phyloP scores from a whole-genome alignment of 2,888 invertebrate genomes.

The Lydus trimaculatus region DNA sequence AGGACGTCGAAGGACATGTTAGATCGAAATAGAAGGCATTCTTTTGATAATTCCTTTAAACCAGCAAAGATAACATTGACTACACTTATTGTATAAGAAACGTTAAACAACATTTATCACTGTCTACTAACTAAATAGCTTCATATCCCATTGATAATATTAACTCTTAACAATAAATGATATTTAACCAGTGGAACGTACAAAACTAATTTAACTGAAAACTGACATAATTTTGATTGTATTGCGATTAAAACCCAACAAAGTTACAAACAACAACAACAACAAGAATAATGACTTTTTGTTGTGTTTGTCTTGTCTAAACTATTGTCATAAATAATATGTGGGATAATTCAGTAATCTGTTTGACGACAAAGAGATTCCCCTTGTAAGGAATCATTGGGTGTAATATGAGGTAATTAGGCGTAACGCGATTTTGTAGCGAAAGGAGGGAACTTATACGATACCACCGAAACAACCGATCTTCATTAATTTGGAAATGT shows the following conservation, averaged over 20 bases:
- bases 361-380: constrained; percentile 42
- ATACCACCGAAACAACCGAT: constrained; percentile 18
- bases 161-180: not conserved
- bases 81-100: too few species aligned
- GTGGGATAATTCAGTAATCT: constrained; percentile 35
- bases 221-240: constrained; percentile 22
- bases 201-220: constrained; percentile 3
- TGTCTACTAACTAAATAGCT: too few species aligned
- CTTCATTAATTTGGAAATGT: constrained; percentile 34
- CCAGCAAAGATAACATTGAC: too few species aligned
- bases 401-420: constrained; percentile 20
- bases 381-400: constrained; percentile 35
- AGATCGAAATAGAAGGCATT: too few species aligned
- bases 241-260: constrained; percentile 30
- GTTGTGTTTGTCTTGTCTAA: constrained; percentile 29
- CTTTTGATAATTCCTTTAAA: too few species aligned
- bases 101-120: too few species aligned
- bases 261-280: constrained; percentile 19
- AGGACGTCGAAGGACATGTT: too few species aligned
- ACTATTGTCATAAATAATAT: constrained; percentile 35
- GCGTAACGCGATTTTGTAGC: constrained; percentile 26
- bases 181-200: not conserved
- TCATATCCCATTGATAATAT: too few species aligned
- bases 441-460: constrained; percentile 25
- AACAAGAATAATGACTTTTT: constrained; percentile 23